These are phyloP conservation scores for Sanderia malayensis DNA, from an alignment of 30 jellyfish, hydroid and myxozoan species.

Conservation along the genomic window DNA sequence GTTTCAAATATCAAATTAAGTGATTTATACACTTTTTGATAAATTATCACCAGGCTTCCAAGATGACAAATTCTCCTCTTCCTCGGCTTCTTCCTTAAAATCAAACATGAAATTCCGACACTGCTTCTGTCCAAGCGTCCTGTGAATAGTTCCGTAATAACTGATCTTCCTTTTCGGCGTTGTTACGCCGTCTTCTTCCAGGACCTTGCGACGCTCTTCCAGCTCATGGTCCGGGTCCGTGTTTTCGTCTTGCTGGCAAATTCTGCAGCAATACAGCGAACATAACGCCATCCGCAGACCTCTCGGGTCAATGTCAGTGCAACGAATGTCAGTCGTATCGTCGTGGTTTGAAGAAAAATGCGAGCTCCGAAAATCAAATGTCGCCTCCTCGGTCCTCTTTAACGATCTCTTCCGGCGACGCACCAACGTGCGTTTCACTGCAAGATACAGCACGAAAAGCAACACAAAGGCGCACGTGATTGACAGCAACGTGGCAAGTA, in stretches of 20 bases:
- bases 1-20: not conserved
- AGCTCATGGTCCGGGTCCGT: slow-evolving; percentile 44
- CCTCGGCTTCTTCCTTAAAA: slow-evolving; percentile 33
- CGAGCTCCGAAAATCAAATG: slow-evolving; percentile 68
- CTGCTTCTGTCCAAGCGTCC: slow-evolving; percentile 43
- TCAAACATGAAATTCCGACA: not conserved
- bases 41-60: slow-evolving; percentile 19
- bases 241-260: slow-evolving; percentile 25
- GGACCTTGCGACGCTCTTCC: slow-evolving; percentile 45
- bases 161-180: slow-evolving; percentile 63
- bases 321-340: not conserved
- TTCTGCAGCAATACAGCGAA: slow-evolving; percentile 13
- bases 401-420: slow-evolving; percentile 13
- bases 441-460: slow-evolving; percentile 21
- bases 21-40: slow-evolving; percentile 31
- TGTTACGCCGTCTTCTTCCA: slow-evolving; percentile 27
- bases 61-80: slow-evolving; percentile 41
- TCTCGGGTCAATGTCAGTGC: not conserved
- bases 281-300: not conserved
- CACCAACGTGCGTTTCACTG: slow-evolving; percentile 32
- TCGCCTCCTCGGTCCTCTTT: slow-evolving; percentile 55
- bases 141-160: slow-evolving; percentile 66
- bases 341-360: slow-evolving; percentile 10
- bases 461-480: no score
- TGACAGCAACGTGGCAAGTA: no score